Evolutionary conservation across 2,888 invertebrate species (phyloP), one percentile per base, ranked within the genome.

Genomic region (Tridacna crocea): DNA sequence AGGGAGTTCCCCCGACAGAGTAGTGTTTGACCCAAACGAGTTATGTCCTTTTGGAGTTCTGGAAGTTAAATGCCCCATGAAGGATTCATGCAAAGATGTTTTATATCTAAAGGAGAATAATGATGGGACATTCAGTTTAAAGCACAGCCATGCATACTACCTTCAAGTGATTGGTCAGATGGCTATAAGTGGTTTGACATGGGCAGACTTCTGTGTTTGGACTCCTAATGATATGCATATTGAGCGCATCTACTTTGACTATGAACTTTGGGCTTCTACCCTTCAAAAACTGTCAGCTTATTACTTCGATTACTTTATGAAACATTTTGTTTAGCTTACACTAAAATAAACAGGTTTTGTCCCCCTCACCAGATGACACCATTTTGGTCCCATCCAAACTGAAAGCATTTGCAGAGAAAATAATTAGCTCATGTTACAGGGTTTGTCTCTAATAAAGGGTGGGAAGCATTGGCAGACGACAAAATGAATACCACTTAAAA

Each of bases 171-270:
- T 61, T 19, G 61, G 61, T 13, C 61, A 22, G 22, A n/a, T 61
- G 13, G 61, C 63, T 10, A 63, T 72, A 48, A 70, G 46, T 72
- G 72, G 77, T 6, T 55, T 78, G 48, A 63, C 72, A 22, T 65
- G 63, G 72, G 72, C 19, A 3, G 77, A 78, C 22, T 78, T 77
- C 46, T 78, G 72, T 72, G 77, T 78, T 2, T 77, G 77, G 77
- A 72, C 72, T 8, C 36, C 12, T 1, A 77, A 47, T 68, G 72
- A 77, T 60, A 70, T 72, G 72, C 77, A 77, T 26, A 72, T 77
- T 46, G 61, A 77, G 36, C 17, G 46, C 11, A 75, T 75, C 36
- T 75, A 63, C 22, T 58, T 75, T 47, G 24, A 48, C 24, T 2
- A 46, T 22, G 13, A 55, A 24, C 17, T 72, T 17, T 48, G 48